Evolutionary conservation across 2,113 vertebrate species (phyloP).

Genomic region (Melanostigma gelatinosum): DNA sequence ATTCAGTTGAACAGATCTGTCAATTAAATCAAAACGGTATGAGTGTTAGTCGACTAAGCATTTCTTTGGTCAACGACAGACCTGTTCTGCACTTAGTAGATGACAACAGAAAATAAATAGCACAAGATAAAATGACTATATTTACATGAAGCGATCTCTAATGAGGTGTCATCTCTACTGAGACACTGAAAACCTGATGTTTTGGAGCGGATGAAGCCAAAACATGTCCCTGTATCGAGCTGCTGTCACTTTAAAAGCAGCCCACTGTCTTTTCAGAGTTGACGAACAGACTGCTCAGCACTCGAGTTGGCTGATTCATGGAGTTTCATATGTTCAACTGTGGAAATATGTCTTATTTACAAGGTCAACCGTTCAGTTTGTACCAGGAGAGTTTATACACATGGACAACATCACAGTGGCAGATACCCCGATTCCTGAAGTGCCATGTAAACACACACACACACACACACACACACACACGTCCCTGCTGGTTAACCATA

Average conservation of each 20-base stretch:
- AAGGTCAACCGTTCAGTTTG: not conserved
- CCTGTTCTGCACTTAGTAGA: too few relatives aligned
- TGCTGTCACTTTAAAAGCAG: not conserved
- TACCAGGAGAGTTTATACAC: not conserved
- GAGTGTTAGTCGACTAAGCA: too few relatives aligned
- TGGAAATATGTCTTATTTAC: not conserved
- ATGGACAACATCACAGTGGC: not conserved
- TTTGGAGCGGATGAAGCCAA: not conserved
- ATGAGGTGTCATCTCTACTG: too few relatives aligned
- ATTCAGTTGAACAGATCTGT: too few relatives aligned
- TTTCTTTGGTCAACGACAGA: too few relatives aligned
- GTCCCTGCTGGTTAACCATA: slow-evolving; percentile 42
- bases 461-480: not conserved
- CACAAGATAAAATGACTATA: too few relatives aligned
- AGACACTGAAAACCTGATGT: not conserved
- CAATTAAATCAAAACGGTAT: too few relatives aligned
- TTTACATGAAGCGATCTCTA: too few relatives aligned
- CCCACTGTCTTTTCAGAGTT: not conserved
- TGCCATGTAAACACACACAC: slow-evolving; percentile 2
- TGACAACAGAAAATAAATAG: too few relatives aligned
- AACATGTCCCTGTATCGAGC: not conserved
- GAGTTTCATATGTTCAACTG: not conserved
- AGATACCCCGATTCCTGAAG: not conserved
- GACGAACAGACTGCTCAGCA: not conserved
- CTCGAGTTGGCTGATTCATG: not conserved